Conservation (phyloP, 2,113 vertebrate genomes). For the Saguinus midas region DNA sequence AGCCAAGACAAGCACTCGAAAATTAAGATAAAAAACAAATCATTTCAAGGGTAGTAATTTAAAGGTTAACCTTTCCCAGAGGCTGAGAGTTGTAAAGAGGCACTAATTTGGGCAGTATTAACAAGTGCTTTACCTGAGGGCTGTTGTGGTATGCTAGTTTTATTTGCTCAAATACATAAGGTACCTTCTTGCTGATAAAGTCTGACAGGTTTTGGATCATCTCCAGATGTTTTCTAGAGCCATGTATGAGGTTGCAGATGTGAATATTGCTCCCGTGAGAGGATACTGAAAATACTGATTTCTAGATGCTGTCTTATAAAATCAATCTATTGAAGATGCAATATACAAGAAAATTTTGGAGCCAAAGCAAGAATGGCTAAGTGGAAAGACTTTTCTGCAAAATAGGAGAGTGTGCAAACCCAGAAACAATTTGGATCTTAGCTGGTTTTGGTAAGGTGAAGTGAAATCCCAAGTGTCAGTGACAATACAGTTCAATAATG, state of each 20-base stretch:
- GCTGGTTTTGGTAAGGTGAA: neutral
- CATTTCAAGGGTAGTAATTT: neutral
- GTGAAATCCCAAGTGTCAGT: neutral
- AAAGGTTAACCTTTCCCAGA: neutral
- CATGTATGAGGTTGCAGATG: neutral
- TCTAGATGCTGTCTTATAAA: neutral
- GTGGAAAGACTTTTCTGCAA: neutral
- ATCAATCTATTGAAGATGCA: neutral
- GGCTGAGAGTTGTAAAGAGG: neutral
- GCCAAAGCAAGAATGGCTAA: neutral
- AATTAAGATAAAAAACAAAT: slow-evolving; percentile 20
- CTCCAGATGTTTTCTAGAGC: neutral
- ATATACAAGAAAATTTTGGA: neutral
- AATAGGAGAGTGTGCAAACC: neutral
- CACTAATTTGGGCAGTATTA: neutral
- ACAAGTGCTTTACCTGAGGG: neutral
- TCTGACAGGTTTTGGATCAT: neutral
- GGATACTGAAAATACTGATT: neutral
- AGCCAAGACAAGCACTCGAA: slow-evolving; percentile 20
- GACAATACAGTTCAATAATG: neutral
- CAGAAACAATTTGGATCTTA: neutral
- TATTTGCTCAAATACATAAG: neutral
- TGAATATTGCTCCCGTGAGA: neutral
- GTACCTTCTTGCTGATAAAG: neutral
- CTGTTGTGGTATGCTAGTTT: neutral